Evolutionary conservation across 2,888 invertebrate species (phyloP).

Genomic region (Hemistola chrysoprasaria): DNA sequence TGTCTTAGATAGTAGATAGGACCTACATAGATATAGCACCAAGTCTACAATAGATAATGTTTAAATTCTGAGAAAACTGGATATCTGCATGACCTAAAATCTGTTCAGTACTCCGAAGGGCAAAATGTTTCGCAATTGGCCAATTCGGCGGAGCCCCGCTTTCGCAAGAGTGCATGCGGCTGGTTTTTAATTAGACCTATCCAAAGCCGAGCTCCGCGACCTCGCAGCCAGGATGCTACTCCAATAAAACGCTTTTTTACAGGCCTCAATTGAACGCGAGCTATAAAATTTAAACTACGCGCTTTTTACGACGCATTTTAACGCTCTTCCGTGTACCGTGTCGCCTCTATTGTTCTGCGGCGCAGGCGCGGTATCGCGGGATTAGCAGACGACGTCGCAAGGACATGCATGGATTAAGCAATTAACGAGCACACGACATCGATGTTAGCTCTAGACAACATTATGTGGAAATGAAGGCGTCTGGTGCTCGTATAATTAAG

Average conservation of each 20-base stretch:
- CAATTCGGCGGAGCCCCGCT: constrained; percentile 48
- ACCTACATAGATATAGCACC: constrained; percentile 12
- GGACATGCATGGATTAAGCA: constrained; percentile 66
- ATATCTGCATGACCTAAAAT: constrained; percentile 27
- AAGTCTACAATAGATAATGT: constrained; percentile 20
- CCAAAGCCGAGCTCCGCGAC: constrained; percentile 58
- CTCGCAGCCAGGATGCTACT: constrained; percentile 76
- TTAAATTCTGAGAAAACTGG: constrained; percentile 27
- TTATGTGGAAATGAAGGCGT: constrained; percentile 64
- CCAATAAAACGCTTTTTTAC: constrained; percentile 79
- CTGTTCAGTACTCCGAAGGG: constrained; percentile 51
- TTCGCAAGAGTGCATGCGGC: constrained; percentile 66
- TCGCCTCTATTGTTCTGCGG: constrained; percentile 62
- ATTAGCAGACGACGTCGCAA: constrained; percentile 51
- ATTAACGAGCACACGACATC: constrained; percentile 54
- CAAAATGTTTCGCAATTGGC: constrained; percentile 54
- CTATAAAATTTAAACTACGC: constrained; percentile 77
- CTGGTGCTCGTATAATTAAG: constrained; percentile 46
- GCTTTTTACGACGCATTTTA: constrained; percentile 74
- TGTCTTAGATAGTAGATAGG: too few species aligned
- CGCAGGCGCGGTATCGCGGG: constrained; percentile 42
- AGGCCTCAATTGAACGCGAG: constrained; percentile 75
- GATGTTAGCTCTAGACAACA: constrained; percentile 53
- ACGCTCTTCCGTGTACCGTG: constrained; percentile 71
- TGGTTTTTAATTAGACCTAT: constrained; percentile 76